phyloP scores from a whole-genome alignment of 2,113 vertebrate species.

The Harpagus bidentatus region DNA sequence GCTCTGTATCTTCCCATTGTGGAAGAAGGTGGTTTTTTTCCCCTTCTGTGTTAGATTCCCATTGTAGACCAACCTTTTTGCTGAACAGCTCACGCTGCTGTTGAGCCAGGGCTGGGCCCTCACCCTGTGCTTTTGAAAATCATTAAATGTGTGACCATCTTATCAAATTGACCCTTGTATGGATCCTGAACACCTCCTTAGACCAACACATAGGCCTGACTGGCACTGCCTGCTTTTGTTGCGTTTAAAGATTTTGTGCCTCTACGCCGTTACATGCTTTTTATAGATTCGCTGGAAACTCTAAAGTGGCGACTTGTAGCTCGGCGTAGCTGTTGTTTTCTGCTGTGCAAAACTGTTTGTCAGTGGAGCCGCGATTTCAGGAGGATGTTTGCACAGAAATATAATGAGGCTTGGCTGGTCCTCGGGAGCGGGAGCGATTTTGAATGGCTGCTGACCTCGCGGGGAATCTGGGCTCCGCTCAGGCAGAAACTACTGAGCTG shows the following conservation, averaged over 20 bases:
- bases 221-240: background rate
- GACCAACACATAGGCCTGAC: background rate
- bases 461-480: slow-evolving; percentile 33
- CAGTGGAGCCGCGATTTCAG: background rate
- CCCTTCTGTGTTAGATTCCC: background rate
- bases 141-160: background rate
- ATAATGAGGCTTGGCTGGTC: slow-evolving; percentile 65
- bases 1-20: background rate
- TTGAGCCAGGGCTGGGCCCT: background rate
- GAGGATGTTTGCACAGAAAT: slow-evolving; percentile 58
- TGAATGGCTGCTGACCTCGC: slow-evolving; percentile 62
- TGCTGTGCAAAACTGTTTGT: slow-evolving; percentile 12
- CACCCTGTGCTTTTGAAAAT: background rate
- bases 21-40: background rate
- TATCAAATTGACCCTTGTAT: background rate
- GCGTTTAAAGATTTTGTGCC: background rate
- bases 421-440: slow-evolving; percentile 27
- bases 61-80: background rate
- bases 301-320: background rate
- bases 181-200: background rate
- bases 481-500: slow-evolving; percentile 53
- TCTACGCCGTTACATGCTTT: background rate
- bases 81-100: background rate
- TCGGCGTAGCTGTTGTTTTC: background rate
- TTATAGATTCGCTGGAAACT: background rate